These are phyloP conservation scores for Crossocerus cetratus DNA, from an alignment of 2,888 invertebrate genomes.

Conservation along the genomic window DNA sequence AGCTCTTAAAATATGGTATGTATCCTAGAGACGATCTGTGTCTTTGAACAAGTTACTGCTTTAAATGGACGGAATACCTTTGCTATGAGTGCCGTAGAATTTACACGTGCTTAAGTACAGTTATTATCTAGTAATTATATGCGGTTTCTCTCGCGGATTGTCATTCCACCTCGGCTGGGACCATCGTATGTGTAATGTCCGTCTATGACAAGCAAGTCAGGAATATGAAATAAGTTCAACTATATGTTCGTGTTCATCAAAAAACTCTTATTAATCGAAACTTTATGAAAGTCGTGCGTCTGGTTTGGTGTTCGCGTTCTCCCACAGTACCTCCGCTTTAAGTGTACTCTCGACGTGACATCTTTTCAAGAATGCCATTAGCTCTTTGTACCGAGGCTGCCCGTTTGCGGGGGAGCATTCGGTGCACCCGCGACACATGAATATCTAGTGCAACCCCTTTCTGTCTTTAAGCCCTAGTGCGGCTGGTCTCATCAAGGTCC, in stretches of 20 bases:
- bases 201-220: too few species aligned
- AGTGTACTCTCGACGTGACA: too few species aligned
- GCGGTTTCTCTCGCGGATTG: constrained; percentile 8
- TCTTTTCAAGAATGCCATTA: too few species aligned
- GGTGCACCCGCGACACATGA: background rate
- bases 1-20: constrained; percentile 3
- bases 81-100: background rate
- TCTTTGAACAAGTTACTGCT: background rate
- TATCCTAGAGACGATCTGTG: background rate
- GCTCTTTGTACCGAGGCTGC: too few species aligned
- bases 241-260: too few species aligned
- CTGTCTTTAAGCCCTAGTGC: constrained; percentile 26
- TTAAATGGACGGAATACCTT: constrained; percentile 23
- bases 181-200: background rate
- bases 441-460: background rate
- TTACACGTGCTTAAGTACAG: background rate
- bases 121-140: too few species aligned
- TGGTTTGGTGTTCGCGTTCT: too few species aligned
- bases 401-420: background rate
- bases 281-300: too few species aligned
- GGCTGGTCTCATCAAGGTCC: constrained; percentile 53
- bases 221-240: too few species aligned
- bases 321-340: too few species aligned
- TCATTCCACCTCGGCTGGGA: constrained; percentile 6
- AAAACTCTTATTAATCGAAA: too few species aligned